These are phyloP conservation scores for Threskiornis aethiopicus DNA, from an alignment of 2,797 vertebrate genomes.

Conservation along the genomic window DNA sequence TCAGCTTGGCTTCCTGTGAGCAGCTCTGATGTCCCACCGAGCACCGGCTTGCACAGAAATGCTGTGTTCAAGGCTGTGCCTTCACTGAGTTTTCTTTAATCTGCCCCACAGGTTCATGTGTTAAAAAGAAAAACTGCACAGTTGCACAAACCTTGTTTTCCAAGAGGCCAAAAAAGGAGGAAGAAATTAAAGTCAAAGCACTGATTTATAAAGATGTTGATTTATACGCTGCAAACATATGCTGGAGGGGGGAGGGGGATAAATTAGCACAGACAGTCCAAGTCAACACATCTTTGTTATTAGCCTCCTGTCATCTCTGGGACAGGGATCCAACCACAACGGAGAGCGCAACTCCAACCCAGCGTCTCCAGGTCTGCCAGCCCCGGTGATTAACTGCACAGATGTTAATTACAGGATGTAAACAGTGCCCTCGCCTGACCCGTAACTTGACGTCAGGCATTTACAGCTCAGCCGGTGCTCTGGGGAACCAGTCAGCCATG, in stretches of 20 bases:
- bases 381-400: neutral
- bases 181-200: neutral
- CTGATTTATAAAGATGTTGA: neutral
- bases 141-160: neutral
- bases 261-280: neutral
- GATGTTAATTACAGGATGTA: constrained; percentile 34
- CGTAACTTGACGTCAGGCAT: neutral
- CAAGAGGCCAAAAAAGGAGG: neutral
- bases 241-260: neutral
- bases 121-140: neutral
- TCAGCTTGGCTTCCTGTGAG: neutral
- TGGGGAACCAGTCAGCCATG: accelerated
- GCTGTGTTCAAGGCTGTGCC: neutral
- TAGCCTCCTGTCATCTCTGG: neutral
- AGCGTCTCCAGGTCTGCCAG: neutral
- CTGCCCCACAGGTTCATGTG: accelerated
- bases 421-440: constrained; percentile 4
- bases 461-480: neutral
- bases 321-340: neutral
- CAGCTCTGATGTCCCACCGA: neutral
- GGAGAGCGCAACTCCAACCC: accelerated
- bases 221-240: neutral
- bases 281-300: neutral
- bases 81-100: neutral
- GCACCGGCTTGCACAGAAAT: neutral